Base-by-base conservation (phyloP, 2,888 invertebrate genomes). In the Allygus modestus region DNA sequence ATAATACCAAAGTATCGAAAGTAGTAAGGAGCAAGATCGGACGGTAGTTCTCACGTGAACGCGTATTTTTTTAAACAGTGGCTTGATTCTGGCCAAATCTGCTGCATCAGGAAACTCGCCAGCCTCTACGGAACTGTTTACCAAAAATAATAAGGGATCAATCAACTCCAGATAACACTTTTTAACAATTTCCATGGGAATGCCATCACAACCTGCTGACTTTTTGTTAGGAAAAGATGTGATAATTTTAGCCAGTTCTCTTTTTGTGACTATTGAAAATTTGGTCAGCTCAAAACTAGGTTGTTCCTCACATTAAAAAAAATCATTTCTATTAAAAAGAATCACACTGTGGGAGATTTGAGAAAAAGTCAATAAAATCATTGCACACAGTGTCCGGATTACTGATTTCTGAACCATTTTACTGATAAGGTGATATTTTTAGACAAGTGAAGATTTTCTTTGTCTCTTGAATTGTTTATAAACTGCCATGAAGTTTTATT, bases 41-140 rank as follows among this genome's bases (percentile, higher is more conserved):
- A 15, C 28, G 61, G 61, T 61, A 61, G 61, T 61, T 61, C 61
- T 61, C 61, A 61, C 9, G 61, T 28, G 61, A 23, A 4, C 9
- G n/a, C 9, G n/a, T 5, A 23, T 61, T 61, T 61, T 61, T n/a
- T 61, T 61, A 61, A 61, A 61, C 17, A 61, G n/a, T 11, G 61
- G 61, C 26, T 28, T 61, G 28, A 61, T 61, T n/a, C 4, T 2
- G 15, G 26, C 61, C 5, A 61, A 4, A 5, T 61, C 20, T 2
- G 61, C 26, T 1, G 61, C 61, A 28, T 28, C 28, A 7, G 23
- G 61, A 61, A 61, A 61, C 1, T 17, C 26, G 15, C 61, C 61
- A 4, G 61, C 61, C 61, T 61, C 17, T 15, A 61, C 61, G 26
- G 61, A 61, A 61, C 61, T 5, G 15, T 61, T 61, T 28, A 61